Evolutionary conservation across 2,797 vertebrate species (phyloP).

Genomic region (Tragelaphus oryx): DNA sequence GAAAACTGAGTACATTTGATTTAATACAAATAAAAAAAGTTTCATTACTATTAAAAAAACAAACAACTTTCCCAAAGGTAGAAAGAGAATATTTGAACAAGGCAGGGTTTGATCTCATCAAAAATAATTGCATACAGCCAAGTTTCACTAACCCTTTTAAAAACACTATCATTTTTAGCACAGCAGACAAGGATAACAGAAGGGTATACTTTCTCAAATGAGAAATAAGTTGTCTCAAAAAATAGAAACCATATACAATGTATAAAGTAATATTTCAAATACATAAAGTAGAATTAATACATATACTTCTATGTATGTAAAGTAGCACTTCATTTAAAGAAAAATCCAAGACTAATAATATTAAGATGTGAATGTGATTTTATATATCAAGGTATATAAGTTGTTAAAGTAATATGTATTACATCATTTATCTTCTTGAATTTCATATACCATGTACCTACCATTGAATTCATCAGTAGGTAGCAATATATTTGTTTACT

Average conservation of each 20-base stretch:
- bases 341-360: neutral
- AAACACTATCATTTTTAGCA: neutral
- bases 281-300: neutral
- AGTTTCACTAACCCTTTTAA: neutral
- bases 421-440: neutral
- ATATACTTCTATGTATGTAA: neutral
- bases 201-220: neutral
- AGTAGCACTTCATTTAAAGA: slow-evolving; percentile 9
- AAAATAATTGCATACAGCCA: neutral
- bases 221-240: neutral
- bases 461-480: neutral
- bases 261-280: neutral
- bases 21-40: neutral
- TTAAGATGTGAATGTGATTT: neutral
- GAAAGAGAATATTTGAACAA: neutral
- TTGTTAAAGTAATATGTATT: neutral
- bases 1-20: neutral
- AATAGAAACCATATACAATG: neutral
- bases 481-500: neutral
- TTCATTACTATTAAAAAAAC: neutral
- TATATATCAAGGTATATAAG: neutral
- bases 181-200: neutral
- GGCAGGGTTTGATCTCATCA: neutral
- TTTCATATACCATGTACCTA: neutral
- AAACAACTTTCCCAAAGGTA: neutral